phyloP scores from a whole-genome alignment of 2,113 vertebrate genomes.

The Pseudonaja textilis region DNA sequence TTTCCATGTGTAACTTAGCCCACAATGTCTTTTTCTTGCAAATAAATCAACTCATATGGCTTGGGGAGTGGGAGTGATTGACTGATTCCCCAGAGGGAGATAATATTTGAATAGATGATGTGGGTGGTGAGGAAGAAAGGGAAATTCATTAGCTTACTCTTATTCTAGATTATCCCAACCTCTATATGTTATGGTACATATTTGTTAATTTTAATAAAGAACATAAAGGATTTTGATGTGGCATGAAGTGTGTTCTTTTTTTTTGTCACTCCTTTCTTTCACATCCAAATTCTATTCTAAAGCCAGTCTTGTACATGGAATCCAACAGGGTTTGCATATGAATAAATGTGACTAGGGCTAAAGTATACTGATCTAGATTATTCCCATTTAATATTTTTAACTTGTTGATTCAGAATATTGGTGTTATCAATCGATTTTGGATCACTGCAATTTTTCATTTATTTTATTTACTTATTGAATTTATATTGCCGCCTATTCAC shows the following conservation, averaged over 20 bases:
- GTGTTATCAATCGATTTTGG: not conserved
- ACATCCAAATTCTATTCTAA: not conserved
- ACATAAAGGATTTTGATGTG: not conserved
- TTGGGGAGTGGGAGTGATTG: not conserved
- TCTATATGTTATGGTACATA: not conserved
- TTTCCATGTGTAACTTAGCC: not conserved
- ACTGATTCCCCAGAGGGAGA: not conserved
- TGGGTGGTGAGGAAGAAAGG: not conserved
- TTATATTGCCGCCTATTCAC: too few species aligned
- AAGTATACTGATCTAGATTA: not conserved
- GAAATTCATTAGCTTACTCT: not conserved
- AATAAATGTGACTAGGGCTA: too few species aligned
- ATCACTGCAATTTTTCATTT: not conserved
- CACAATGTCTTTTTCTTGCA: not conserved
- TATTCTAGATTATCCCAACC: not conserved
- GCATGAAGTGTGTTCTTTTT: not conserved
- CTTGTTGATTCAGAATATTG: not conserved
- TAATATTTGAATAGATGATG: not conserved
- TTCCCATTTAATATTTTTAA: not conserved
- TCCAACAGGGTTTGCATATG: too few species aligned
- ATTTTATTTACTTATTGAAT: not conserved
- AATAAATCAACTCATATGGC: not conserved
- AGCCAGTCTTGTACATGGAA: not conserved
- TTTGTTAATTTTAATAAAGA: not conserved
- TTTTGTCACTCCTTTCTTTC: not conserved